These are phyloP conservation scores for Silurus aristotelis DNA, from an alignment of 2,797 vertebrate genomes.

Conservation along the genomic window DNA sequence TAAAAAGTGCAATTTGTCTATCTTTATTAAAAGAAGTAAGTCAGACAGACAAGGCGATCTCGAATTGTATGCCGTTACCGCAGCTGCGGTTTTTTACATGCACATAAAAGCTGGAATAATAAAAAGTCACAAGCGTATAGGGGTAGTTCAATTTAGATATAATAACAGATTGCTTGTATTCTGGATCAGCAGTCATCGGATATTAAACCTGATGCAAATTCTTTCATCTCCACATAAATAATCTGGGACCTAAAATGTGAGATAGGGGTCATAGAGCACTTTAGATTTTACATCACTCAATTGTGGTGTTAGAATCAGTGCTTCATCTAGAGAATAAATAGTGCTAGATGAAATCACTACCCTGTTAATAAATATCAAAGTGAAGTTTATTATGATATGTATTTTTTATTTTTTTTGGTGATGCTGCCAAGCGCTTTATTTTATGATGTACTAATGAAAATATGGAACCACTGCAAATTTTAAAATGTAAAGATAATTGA, in stretches of 20 bases:
- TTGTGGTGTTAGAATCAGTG: not conserved
- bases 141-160: not conserved
- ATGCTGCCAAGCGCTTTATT: not conserved
- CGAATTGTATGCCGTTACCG: not conserved
- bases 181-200: not conserved
- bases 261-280: not conserved
- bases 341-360: too few relatives aligned
- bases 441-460: not conserved
- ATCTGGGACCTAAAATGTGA: not conserved
- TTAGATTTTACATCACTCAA: not conserved
- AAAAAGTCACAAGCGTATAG: not conserved
- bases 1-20: not conserved
- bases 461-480: not conserved
- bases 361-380: not conserved
- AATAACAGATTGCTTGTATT: not conserved
- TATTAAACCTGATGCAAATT: not conserved
- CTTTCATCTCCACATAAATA: not conserved
- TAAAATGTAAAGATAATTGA: not conserved
- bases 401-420: not conserved
- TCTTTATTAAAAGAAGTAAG: not conserved
- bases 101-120: conserved; percentile 5
- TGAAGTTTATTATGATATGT: not conserved
- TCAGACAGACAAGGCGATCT: not conserved
- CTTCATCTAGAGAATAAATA: conserved; percentile 11
- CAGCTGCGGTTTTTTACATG: not conserved